Evolutionary conservation across 2,888 invertebrate genomes (phyloP), one percentile per base, ranked within the genome.

Genomic region (Mimumesa dahlbomi): DNA sequence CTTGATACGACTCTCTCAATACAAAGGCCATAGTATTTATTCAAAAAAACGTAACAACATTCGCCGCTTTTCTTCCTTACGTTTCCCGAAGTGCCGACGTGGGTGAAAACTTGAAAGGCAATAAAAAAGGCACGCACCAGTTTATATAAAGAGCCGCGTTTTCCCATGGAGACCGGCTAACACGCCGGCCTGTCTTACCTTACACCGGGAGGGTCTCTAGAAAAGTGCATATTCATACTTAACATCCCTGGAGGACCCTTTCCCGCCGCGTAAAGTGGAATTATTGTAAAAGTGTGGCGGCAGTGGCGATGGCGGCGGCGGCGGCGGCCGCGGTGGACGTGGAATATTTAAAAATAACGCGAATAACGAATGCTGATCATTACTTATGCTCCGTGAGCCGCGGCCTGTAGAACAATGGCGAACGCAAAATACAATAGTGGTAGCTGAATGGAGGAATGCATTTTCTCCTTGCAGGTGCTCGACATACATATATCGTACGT

Each of bases 401-500:
- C 22, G 11, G 40, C 16, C 18, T 14, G 52, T 34, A 7, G 25
- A 70, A 70, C 58, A 49, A 70, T 64, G 7, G 21, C 49, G 38
- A 64, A 72, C 54, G 64, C 59, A 52, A 72, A 40, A 59, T 21
- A 70, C 64, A 72, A 70, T 59, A 36, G 58, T n/a, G 36, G 11
- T n/a, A 22, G 9, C 14, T 40, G 50, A 58, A 70, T 40, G 58
- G 58, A 25, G 53, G 34, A 64, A 70, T 54, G 58, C 63, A 57
- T 70, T 70, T 58, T 71, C 71, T 71, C 49, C 63, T 70, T 54
- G 54, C 45, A 64, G 45, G 9, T 64, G 31, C 70, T 71, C 48
- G 53, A 57, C 52, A 48, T 45, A 31, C 43, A n/a, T n/a, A 49
- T 53, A 64, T 72, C 64, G 53, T 70, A 63, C 48, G 63, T 29